Conservation (phyloP, 2,888 invertebrate species). For the Scotopteryx bipunctaria region DNA sequence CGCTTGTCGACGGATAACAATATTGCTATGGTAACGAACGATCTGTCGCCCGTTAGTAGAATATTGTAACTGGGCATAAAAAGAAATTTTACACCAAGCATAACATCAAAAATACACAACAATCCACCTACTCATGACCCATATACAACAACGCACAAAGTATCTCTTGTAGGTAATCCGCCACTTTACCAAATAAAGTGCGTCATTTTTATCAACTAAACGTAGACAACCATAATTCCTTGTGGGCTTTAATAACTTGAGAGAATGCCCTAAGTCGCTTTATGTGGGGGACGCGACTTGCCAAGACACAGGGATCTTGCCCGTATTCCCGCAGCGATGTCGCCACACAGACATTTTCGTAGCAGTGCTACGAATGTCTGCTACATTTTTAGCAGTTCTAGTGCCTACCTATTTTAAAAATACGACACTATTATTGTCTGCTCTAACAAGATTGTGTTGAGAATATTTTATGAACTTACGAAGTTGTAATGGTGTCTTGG, state of each 20-base stretch:
- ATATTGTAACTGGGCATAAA: too few species aligned
- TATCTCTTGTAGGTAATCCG: background rate
- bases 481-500: background rate
- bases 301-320: background rate
- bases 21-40: too few species aligned
- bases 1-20: too few species aligned
- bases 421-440: background rate
- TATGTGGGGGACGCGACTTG: slow-evolving; percentile 13
- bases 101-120: too few species aligned
- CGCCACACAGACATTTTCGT: slow-evolving; percentile 14
- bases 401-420: background rate
- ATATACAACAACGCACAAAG: background rate
- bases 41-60: too few species aligned
- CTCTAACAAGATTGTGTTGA: background rate
- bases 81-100: too few species aligned
- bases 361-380: slow-evolving; percentile 13
- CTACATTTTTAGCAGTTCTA: background rate
- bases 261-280: slow-evolving; percentile 11
- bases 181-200: background rate
- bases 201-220: slow-evolving; percentile 8
- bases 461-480: background rate
- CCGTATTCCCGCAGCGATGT: slow-evolving; percentile 1
- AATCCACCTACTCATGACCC: too few species aligned
- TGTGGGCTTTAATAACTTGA: slow-evolving; percentile 17
- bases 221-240: slow-evolving; percentile 5